A percentile compares a stretch with the other conserved stretches of the same genome.
phyloP scores from a whole-genome alignment of 1,140 invertebrate species.

The Zaprionus capensis region DNA sequence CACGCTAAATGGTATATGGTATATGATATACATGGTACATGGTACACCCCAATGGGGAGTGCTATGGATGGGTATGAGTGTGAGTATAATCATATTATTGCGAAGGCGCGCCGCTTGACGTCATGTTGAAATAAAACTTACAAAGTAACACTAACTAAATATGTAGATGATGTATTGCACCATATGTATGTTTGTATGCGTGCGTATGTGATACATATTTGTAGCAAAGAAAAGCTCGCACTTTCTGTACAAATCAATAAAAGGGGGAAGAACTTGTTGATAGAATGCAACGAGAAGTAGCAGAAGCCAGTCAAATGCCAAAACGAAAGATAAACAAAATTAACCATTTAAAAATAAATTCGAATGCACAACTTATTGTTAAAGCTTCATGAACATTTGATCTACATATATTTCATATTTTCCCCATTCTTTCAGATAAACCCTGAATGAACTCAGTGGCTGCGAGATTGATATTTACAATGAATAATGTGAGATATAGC shows the following conservation, averaged over 20 bases:
- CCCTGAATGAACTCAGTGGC: constrained; percentile 51
- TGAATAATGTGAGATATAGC: constrained; percentile 34
- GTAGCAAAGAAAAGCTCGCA: constrained; percentile 31
- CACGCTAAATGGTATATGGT: background rate
- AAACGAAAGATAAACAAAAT: constrained; percentile 5
- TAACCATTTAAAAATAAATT: background rate
- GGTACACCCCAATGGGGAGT: constrained; percentile 37
- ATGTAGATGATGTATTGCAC: constrained; percentile 52
- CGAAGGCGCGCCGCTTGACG: constrained; percentile 72
- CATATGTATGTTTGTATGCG: background rate
- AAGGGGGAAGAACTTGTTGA: constrained; percentile 66
- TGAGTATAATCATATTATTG: constrained; percentile 27
- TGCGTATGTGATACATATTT: constrained; percentile 46
- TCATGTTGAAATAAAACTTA: constrained; percentile 48
- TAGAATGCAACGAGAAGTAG: constrained; percentile 52
- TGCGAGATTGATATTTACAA: constrained; percentile 44
- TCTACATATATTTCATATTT: background rate
- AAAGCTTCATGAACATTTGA: background rate
- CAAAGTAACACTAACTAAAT: constrained; percentile 57
- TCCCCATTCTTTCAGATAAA: constrained; percentile 38
- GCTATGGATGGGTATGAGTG: background rate
- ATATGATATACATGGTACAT: constrained; percentile 20
- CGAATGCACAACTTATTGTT: background rate
- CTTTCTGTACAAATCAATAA: constrained; percentile 69
- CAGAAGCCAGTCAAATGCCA: constrained; percentile 35